Conservation (phyloP, 2,888 invertebrate genomes). For the Cynaeus angustus region DNA sequence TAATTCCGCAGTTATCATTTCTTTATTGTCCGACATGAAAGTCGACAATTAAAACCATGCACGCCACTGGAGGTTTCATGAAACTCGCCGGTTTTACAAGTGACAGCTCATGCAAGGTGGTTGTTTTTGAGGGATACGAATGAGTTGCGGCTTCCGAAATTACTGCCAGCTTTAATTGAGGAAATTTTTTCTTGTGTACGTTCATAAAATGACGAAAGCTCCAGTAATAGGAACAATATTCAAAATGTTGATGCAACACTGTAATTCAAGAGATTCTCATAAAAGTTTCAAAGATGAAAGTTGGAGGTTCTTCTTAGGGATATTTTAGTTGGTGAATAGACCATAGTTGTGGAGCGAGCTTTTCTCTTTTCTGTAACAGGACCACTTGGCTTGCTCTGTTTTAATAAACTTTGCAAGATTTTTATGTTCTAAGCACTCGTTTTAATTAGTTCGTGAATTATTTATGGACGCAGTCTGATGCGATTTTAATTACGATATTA, state of each 20-base stretch:
- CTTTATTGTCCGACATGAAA: conserved; percentile 34
- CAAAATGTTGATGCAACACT: background rate
- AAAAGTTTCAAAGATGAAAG: conserved; percentile 5
- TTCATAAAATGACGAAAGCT: background rate
- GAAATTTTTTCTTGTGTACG: background rate
- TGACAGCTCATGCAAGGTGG: conserved; percentile 15
- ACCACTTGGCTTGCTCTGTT: background rate
- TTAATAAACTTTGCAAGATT: conserved; percentile 1
- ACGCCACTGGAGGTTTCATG: conserved; percentile 26
- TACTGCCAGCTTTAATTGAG: conserved; percentile 2
- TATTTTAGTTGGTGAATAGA: background rate
- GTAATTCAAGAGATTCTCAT: background rate
- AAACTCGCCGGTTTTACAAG: conserved; percentile 14
- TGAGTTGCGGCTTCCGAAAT: background rate
- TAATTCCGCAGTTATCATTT: conserved; percentile 43
- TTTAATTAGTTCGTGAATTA: conserved; percentile 7
- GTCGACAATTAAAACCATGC: conserved; percentile 36
- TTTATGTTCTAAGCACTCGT: conserved; percentile 4
- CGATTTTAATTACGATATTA: conserved; percentile 28
- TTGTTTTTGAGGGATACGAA: background rate
- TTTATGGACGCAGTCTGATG: conserved; percentile 14
- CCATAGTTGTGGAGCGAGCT: background rate
- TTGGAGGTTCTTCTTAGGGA: background rate
- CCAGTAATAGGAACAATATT: background rate
- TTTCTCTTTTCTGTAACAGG: background rate